Base-by-base conservation (phyloP, 2,797 vertebrate genomes). In the Salmo trutta region DNA sequence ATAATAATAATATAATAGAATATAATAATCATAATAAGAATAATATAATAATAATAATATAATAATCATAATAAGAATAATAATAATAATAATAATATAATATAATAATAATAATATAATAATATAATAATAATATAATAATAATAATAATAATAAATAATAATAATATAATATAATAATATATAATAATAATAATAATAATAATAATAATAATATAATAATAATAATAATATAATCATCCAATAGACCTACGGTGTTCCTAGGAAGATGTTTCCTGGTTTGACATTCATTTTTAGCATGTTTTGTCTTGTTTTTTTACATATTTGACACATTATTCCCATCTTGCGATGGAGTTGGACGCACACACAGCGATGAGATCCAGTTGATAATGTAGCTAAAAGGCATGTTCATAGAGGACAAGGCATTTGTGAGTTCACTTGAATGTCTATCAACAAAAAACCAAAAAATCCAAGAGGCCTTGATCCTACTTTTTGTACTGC, bases 341-440 rank as follows among this genome's bases (percentile, higher is more conserved):
- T 89, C 91, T 94, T 86, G 85, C 85, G 90, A 88, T 29, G 64
- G 27, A 27, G 64, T 27, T 64, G n/a, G 17, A 36, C 8, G 24
- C 17, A 93, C 79, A 91, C 33, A 24, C 24, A 33, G 5, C 31
- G 31, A 15, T 4, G 15, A 54, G 86, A 92, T 92, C 88, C 90
- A 92, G 92, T 86, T 89, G 90, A 90, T 90, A 93, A 93, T 90
- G 90, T 85, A 74, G 92, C 91, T 70, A 89, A 85, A 88, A 88
- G 90, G 76, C 89, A 90, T 89, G 88, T 91, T 90, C 84, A 17
- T 66, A 21, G 36, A 66, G 90, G 93, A 94, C 68, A 68, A 93
- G 92, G 93, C 88, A 84, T 92, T 83, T 84, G 64, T 65, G 64
- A 65, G 64, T 65, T 80, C 81, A 56, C 54, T 19, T 56, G 4